Evolutionary conservation across 2,113 vertebrate species (phyloP), one percentile per base, ranked within the genome.

Genomic region (Gallinago jamesoni): DNA sequence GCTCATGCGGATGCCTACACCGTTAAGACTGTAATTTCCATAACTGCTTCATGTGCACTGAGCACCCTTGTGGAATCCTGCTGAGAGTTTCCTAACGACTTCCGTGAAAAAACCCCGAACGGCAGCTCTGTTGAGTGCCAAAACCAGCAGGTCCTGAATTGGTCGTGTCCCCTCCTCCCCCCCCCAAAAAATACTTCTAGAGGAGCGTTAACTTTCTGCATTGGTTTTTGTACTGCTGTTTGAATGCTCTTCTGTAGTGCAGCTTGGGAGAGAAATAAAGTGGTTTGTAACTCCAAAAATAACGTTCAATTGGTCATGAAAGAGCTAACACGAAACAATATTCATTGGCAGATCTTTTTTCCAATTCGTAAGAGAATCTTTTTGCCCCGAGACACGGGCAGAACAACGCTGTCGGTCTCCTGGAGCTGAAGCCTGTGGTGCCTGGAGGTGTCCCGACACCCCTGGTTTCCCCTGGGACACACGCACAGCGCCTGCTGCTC

Each of bases 11-110:
- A 97, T 96, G 98, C 97, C 98, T 97, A 98, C 98, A 97, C 98
- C 95, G 98, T 98, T 97, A 94, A 98, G 98, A 98, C 94, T 98
- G 98, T 98, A 97, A 98, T 94, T 97, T 98, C 98, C 98, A 99
- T 99, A 98, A 97, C 98, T 98, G 98, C 98, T 99, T 98, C 98
- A 98, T 98, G 98, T 98, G 98, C 98, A 98, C 98, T 97, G 97
- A 97, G 98, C 96, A 98, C 97, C 98, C 98, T 98, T 98, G 98
- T 99, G 99, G 99, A 99, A 99, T 99, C 99, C 98, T 99, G 98
- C 98, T 98, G 98, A 94, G 96, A 96, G 97, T 97, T 98, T 98
- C 96, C 94, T 63, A 78, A 97, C 96, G 89, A 93, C 95, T 97
- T 97, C 81, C 45, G 57, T 86, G 92, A 52, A 48, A 96, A 90